Percentiles rank a stretch among this genome's conserved stretches.
phyloP scores from a whole-genome alignment of 2,113 vertebrate genomes.

The Microtus richardsoni region DNA sequence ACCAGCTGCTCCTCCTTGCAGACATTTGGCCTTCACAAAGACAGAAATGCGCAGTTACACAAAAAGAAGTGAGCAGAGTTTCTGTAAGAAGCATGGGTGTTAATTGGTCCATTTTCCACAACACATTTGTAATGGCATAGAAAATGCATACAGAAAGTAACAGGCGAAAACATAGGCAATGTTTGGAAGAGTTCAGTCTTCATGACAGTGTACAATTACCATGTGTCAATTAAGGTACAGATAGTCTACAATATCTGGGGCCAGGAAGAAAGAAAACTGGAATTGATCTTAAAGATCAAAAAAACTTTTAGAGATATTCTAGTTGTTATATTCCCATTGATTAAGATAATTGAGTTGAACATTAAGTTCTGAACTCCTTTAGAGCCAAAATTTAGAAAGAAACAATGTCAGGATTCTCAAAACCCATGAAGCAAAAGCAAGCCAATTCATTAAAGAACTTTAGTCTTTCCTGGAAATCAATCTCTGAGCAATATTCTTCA shows the following conservation, averaged over 20 bases:
- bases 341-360: background rate
- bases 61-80: background rate
- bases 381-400: constrained; percentile 2
- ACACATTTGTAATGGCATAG: background rate
- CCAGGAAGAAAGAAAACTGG: constrained; percentile 22
- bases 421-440: background rate
- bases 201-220: background rate
- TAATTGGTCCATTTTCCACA: constrained; percentile 34
- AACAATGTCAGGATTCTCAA: background rate
- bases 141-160: background rate
- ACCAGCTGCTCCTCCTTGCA: constrained; percentile 89
- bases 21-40: constrained; percentile 89
- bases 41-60: background rate
- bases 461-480: constrained; percentile 47
- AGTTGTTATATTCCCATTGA: background rate
- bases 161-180: background rate
- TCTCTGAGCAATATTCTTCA: constrained; percentile 39
- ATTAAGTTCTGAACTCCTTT: constrained; percentile 20
- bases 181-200: background rate
- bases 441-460: background rate
- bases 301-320: background rate
- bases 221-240: background rate
- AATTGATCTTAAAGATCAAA: constrained; percentile 16
- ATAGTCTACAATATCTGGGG: background rate
- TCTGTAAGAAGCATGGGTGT: background rate